These are phyloP conservation scores for Fistularia tabacaria DNA, from an alignment of 2,797 vertebrate genomes.

Conservation along the genomic window DNA sequence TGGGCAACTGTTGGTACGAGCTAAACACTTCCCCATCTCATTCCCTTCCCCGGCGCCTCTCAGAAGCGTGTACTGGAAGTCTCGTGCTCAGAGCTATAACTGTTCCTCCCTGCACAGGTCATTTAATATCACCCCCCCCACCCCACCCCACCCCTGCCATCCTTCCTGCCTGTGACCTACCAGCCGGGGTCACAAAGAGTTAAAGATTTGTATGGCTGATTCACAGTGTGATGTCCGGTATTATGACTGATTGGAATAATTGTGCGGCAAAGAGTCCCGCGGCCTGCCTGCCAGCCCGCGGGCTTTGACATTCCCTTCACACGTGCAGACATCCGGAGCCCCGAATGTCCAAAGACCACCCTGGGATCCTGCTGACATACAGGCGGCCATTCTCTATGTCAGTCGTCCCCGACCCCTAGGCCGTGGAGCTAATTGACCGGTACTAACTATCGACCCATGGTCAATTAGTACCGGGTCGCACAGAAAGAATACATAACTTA, in stretches of 20 bases:
- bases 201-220: conserved; percentile 29
- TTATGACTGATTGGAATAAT: conserved; percentile 60
- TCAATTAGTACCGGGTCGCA: too few relatives aligned
- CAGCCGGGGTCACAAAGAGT: conserved; percentile 11
- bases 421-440: too few relatives aligned
- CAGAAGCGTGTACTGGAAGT: conserved; percentile 44
- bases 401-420: too few relatives aligned
- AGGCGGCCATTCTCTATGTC: too few relatives aligned
- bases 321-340: too few relatives aligned
- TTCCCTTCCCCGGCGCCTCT: conserved; percentile 35
- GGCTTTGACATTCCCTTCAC: too few relatives aligned
- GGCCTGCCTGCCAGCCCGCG: conserved; percentile 1
- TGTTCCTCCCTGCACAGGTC: neutral
- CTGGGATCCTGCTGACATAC: too few relatives aligned
- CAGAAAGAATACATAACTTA: too few relatives aligned
- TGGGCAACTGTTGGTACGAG: conserved; percentile 49
- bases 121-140: conserved; percentile 15
- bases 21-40: conserved; percentile 60
- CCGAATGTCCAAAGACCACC: too few relatives aligned
- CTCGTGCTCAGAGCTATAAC: conserved; percentile 16
- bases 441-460: too few relatives aligned
- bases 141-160: too few relatives aligned
- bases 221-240: conserved; percentile 34
- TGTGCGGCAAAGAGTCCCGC: conserved; percentile 37
- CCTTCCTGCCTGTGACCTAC: conserved; percentile 11